Base-by-base conservation (phyloP, 92 coral and sea anemone genomes). In the Hydrozoanthus gracilis region DNA sequence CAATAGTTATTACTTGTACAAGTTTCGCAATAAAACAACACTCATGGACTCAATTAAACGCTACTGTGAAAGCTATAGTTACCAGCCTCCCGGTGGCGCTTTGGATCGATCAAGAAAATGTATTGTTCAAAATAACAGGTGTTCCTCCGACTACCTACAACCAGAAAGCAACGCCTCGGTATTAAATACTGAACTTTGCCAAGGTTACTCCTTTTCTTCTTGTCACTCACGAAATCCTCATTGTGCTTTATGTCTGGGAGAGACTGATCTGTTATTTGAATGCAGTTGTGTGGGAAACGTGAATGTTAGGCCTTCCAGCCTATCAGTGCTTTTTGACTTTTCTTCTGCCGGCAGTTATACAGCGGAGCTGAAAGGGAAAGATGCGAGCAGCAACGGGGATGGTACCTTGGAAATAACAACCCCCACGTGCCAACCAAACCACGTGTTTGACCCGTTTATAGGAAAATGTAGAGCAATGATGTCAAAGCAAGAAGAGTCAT, bases 11-110 rank as follows among this genome's bases (percentile, higher is more conserved):
- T 67, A 8, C 72, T 20, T 20, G 46, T 12, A 67, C 72, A 14
- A 20, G 72, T 67, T 67, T 7, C 3, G 18, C 12, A 67, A 67
- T n/a, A 67, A 67, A 20, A 67, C 72, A 6, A 20, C 45, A 5
- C 72, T 67, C 44, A 67, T 67, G 72, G 46, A 67, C 10, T 67
- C 72, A 14, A n/a, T 67, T 45, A 67, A 45, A 67, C 72, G 72
- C 6, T 67, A 67, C 72, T 67, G 72, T 7, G 17, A 20, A 67
- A 20, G 7, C 11, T 67, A 67, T n/a, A 67, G 44, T 10, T 67
- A 67, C 46, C 18, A 7, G 11, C 35, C 72, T 7, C 72, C 72
- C 45, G 5, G 7, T 67, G 18, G 1, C 72, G 35, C 35, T 20
- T 67, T 67, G 44, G 35, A 27, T 18, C 72, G 35, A 67, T 67